A percentile compares a stretch with the other conserved stretches of the same genome.
Conservation (phyloP, 2,113 vertebrate species). For the Poicephalus meyeri region DNA sequence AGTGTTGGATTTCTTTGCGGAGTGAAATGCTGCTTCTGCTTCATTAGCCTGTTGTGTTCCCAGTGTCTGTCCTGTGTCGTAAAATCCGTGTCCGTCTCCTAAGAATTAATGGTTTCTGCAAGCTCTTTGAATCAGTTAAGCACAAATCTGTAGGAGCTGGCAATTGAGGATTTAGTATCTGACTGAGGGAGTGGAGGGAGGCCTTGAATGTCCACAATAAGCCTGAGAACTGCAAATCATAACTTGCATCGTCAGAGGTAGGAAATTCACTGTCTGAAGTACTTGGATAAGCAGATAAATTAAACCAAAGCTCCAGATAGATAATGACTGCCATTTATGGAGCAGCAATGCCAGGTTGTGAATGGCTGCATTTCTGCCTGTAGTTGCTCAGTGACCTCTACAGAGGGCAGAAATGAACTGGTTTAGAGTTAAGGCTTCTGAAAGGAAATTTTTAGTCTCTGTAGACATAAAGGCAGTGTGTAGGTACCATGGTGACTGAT, state of each 20-base stretch:
- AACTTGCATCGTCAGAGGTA: background rate
- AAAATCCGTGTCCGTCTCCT: background rate
- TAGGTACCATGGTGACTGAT: background rate
- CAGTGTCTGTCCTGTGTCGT: fast-evolving
- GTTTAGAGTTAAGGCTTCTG: background rate
- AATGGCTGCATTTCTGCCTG: background rate
- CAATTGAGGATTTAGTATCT: background rate
- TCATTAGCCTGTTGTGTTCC: fast-evolving
- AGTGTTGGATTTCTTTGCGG: background rate
- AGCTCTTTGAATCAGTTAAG: background rate
- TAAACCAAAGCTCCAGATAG: background rate
- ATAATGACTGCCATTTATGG: background rate
- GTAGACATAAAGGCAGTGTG: fast-evolving
- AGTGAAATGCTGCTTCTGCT: background rate
- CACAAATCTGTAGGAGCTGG: background rate
- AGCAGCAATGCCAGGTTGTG: background rate
- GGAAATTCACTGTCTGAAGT: background rate
- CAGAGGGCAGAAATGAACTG: constrained; percentile 61
- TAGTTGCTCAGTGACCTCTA: constrained; percentile 60
- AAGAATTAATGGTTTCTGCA: background rate
- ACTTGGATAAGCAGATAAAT: background rate
- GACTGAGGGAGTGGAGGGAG: background rate
- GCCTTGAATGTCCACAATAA: background rate
- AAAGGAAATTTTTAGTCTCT: background rate
- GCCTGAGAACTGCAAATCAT: background rate